Conservation (phyloP, 92 coral and sea anemone species). For the Epizoanthus scotinus region DNA sequence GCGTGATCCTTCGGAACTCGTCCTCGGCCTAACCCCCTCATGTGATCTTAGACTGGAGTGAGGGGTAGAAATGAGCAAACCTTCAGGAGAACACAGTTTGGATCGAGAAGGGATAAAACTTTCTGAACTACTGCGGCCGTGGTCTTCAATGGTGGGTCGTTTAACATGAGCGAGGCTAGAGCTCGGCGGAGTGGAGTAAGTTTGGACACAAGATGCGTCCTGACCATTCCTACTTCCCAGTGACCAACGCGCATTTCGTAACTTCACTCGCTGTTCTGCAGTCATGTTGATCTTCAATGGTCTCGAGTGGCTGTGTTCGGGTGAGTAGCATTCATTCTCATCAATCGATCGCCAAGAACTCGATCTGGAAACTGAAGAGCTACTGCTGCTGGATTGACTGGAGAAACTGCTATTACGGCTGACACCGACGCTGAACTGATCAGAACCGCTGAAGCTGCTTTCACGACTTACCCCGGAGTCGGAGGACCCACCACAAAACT, state of each 20-base stretch:
- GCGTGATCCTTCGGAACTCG: neutral
- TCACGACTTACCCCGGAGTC: constrained; percentile 61
- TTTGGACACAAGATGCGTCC: neutral
- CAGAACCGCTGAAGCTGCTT: constrained; percentile 72
- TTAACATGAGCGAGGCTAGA: constrained; percentile 24
- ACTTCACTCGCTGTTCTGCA: constrained; percentile 45
- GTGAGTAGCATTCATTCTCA: constrained; percentile 13
- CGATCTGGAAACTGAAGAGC: constrained; percentile 52
- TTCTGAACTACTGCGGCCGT: constrained; percentile 64
- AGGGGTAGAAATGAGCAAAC: constrained; percentile 73
- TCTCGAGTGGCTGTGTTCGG: constrained; percentile 5
- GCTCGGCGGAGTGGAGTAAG: neutral
- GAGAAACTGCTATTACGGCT: constrained; percentile 91
- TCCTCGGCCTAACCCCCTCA: neutral
- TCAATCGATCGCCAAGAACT: constrained; percentile 57
- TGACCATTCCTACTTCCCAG: constrained; percentile 18
- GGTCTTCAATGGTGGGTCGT: constrained; percentile 40
- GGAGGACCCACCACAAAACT: constrained; percentile 3
- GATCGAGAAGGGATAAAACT: constrained; percentile 27
- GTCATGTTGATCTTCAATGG: constrained; percentile 25
- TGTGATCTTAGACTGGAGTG: neutral
- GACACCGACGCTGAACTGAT: constrained; percentile 55
- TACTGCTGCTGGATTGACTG: constrained; percentile 63
- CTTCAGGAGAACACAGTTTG: constrained; percentile 64
- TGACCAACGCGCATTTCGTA: constrained; percentile 51